Conservation (phyloP, 2,797 vertebrate genomes). For the Phaenicophaeus curvirostris region DNA sequence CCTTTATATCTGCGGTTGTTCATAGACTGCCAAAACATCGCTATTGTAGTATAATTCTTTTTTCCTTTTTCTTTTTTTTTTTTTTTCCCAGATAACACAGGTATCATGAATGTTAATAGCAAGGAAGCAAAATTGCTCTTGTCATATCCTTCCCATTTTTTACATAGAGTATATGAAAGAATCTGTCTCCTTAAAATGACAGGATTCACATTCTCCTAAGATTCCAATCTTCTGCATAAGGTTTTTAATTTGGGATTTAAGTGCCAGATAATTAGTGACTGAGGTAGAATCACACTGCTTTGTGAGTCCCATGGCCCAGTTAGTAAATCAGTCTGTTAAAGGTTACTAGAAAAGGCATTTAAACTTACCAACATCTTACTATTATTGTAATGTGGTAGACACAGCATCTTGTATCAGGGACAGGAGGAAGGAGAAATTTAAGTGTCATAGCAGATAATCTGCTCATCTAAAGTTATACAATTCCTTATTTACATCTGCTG, state of each 20-base stretch:
- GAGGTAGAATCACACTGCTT: conserved; percentile 22
- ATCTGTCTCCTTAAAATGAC: conserved; percentile 12
- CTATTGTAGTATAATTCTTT: conserved; percentile 24
- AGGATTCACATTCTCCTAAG: not conserved
- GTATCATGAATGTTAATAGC: conserved; percentile 48
- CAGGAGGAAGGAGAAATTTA: not conserved
- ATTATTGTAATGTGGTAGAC: not conserved
- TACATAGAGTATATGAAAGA: not conserved
- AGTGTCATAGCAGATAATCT: not conserved
- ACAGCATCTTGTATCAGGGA: not conserved
- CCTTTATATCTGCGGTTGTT: conserved; percentile 31
- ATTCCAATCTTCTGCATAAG: not conserved
- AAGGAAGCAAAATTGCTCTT: conserved; percentile 42
- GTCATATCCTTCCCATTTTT: conserved; percentile 18
- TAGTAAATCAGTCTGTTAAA: conserved; percentile 50
- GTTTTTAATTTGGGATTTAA: conserved; percentile 44
- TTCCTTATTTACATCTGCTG: not conserved
- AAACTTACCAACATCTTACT: not conserved
- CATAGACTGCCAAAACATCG: conserved; percentile 55
- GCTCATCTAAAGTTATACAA: not conserved
- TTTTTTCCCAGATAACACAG: not conserved
- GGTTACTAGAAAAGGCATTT: not conserved
- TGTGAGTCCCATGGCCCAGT: conserved; percentile 25
- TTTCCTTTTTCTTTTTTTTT: not conserved
- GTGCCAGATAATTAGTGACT: conserved; percentile 37